Evolutionary conservation across 1,140 invertebrate genomes (phyloP).

Genomic region (Zaprionus ghesquierei): DNA sequence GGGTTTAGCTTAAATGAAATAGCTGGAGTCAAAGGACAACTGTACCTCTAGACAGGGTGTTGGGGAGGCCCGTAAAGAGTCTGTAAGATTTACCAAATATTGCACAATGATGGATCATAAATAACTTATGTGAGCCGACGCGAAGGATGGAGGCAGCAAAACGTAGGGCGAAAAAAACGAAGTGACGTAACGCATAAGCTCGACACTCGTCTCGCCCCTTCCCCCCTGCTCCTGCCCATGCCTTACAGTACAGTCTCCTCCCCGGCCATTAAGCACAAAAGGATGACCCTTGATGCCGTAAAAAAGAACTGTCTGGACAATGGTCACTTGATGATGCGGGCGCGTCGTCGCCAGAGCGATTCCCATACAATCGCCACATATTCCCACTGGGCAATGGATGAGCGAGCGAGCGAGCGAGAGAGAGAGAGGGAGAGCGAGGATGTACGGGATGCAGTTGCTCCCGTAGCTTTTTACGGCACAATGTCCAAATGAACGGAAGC

Average conservation of each 20-base stretch:
- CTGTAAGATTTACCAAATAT: slow-evolving; percentile 78
- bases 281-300: slow-evolving; percentile 80
- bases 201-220: slow-evolving; percentile 14
- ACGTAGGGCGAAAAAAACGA: slow-evolving; percentile 18
- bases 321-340: slow-evolving; percentile 82
- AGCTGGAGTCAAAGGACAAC: slow-evolving; percentile 46
- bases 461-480: slow-evolving; percentile 70
- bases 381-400: slow-evolving; percentile 14
- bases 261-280: slow-evolving; percentile 77
- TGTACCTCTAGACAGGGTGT: slow-evolving; percentile 40
- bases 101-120: slow-evolving; percentile 82
- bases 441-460: slow-evolving; percentile 16
- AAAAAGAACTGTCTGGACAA: slow-evolving; percentile 74
- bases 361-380: slow-evolving; percentile 28
- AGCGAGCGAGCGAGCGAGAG: not conserved
- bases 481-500: slow-evolving; percentile 72
- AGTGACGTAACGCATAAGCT: slow-evolving; percentile 77
- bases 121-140: slow-evolving; percentile 74
- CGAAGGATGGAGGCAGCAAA: not conserved
- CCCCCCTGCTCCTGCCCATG: not conserved
- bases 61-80: slow-evolving; percentile 59
- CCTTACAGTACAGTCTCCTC: slow-evolving; percentile 24
- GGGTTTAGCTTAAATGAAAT: slow-evolving; percentile 44
- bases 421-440: not conserved
- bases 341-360: slow-evolving; percentile 48